Base-by-base conservation (phyloP, 64 coral and sea anemone species). In the Porites australiensis region DNA sequence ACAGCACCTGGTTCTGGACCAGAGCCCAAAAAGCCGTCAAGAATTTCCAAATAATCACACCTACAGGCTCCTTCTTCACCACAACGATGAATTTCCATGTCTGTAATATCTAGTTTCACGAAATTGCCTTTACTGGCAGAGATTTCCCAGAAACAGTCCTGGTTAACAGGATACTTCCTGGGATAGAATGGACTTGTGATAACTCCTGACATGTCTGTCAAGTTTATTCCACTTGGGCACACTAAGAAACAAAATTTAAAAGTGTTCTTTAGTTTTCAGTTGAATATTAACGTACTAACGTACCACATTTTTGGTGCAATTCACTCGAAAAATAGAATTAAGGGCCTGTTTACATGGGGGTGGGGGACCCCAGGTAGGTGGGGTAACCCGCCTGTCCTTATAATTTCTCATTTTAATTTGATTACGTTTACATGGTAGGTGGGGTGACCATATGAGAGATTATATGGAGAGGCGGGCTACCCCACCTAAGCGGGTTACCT, bases 171-270 rank as follows among this genome's bases (percentile, higher is more conserved):
- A 58, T 79, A 79, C 1, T 37, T 60, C n/a, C 77, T 21, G 18
- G 77, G 77, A 19, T 58, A 79, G 77, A 58, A 79, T 13, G 77
- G 77, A 79, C 77, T 79, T 51, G 77, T 79, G n/a, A 79, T 79
- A 3, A 57, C 77, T 1, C 77, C 77, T 79, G 53, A 74, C 43
- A 47, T 14, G 10, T 79, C 77, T 11, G 11, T 79, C 8, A 58
- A 4, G 19, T 58, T 2, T 0, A 21, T 21, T 37, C 20, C 51
- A 4, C 5, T 58, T 21, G 77, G 77, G 5, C 77, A 79, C 20
- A 79, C 77, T 79, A 50, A 59, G 2, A 48, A 74, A 22, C 19
- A 77, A 13, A 52, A 71, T 37, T 37, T 37, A 1, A 71, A 71
- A 43, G 19, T 18, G 5, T 6, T 9, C 7, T 59, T 59, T 59